Percentiles rank a stretch among this genome's conserved stretches.
Conservation (phyloP, 2,888 invertebrate species). For the Cephus sareptanus region DNA sequence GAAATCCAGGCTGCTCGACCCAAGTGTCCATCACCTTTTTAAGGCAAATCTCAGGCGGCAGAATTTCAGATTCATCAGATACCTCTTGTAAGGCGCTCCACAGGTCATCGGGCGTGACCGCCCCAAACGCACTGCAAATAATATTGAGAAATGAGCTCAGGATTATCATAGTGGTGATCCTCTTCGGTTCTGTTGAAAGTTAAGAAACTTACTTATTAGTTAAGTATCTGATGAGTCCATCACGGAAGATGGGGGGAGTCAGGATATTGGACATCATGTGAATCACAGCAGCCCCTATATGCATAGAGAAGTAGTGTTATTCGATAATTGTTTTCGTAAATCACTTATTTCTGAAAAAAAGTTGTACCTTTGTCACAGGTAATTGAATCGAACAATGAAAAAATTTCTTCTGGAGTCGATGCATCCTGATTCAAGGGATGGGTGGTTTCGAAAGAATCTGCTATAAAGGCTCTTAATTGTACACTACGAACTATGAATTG, state of each 20-base stretch:
- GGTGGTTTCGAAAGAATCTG: conserved; percentile 65
- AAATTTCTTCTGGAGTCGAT: conserved; percentile 67
- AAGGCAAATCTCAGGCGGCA: conserved; percentile 57
- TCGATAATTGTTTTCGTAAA: background rate
- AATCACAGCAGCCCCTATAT: conserved; percentile 68
- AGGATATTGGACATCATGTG: conserved; percentile 70
- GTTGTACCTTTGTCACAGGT: conserved; percentile 73
- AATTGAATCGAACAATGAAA: conserved; percentile 70
- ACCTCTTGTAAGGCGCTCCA: conserved; percentile 49
- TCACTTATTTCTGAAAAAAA: background rate
- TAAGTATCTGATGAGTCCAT: conserved; percentile 57
- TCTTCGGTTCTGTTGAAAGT: background rate
- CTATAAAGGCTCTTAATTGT: conserved; percentile 63
- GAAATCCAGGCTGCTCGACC: conserved; percentile 76
- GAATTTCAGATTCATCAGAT: conserved; percentile 10
- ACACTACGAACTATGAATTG: conserved; percentile 68
- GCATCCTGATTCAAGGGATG: conserved; percentile 71
- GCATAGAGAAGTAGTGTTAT: background rate
- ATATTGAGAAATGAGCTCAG: background rate
- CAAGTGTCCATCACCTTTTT: conserved; percentile 67
- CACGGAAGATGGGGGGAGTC: conserved; percentile 64
- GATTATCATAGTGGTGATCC: too few species aligned
- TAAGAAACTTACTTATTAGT: conserved; percentile 46
- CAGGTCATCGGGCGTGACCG: conserved; percentile 68
- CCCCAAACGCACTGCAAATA: conserved; percentile 36